Evolutionary conservation across 2,888 invertebrate genomes (phyloP), one percentile per base, ranked within the genome.

Genomic region (Phengaris alcon): DNA sequence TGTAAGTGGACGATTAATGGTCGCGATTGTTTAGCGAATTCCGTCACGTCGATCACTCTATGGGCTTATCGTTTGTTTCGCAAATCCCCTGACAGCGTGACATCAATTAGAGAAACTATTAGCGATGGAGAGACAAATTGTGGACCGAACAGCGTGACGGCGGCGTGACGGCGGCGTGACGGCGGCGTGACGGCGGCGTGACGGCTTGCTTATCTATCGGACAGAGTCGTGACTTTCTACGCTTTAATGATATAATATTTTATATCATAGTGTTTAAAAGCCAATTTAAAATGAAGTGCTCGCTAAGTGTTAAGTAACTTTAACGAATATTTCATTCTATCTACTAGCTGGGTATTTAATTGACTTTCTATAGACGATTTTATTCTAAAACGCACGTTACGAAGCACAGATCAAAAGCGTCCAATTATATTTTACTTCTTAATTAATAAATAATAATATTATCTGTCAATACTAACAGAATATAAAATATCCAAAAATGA

Each of bases 91-190:
- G 79, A 78, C 79, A 75, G 75, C 78, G 76, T 77, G 83, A 86
- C 84, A 84, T 85, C 90, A 90, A 89, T 90, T 90, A 90, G 86
- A 85, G 86, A 88, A 87, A 86, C 87, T 84, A 86, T 85, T 84
- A 84, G 84, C 84, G 85, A 87, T 86, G 84, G 87, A 87, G 76
- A 79, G 79, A 80, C 79, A 78, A 79, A 79, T 79, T 79, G 78
- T 75, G 76, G 77, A 76, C 35, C 35, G 35, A 35, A 35, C 35
- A 35, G 35, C 35, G 35, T 35, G 35, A 35, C 35, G 35, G 35
- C 35, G 35, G 35, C 35, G 72, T 77, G 75, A 77, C n/a, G n/a
- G n/a, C n/a, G 75, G 77, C 77, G 75, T 76, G 76, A 76, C 77
- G 57, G 72, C 10, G n/a, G 35, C 35, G 35, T 35, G 35, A 35